Conservation (phyloP, 2,113 vertebrate genomes). For the Rynchops niger region DNA sequence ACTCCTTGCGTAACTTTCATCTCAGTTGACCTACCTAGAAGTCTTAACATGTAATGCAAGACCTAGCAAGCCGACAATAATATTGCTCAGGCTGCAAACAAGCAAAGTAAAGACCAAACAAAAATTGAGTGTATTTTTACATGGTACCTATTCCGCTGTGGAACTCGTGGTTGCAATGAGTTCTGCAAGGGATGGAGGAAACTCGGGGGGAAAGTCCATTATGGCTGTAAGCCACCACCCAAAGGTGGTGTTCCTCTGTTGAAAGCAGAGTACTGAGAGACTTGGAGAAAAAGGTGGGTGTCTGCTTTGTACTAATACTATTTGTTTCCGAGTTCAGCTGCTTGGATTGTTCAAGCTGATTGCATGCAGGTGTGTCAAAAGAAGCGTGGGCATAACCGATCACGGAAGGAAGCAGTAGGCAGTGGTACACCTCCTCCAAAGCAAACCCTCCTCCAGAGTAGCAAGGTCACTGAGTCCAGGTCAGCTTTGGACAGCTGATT, state of each 20-base stretch:
- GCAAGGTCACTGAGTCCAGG: background rate
- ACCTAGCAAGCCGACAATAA: background rate
- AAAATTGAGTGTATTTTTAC: background rate
- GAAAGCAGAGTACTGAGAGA: background rate
- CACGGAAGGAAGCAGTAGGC: background rate
- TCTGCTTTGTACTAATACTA: background rate
- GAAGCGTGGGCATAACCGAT: background rate
- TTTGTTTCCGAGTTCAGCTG: background rate
- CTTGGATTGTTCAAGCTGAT: background rate
- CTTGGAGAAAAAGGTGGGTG: background rate
- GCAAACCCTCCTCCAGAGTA: background rate
- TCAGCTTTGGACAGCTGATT: background rate
- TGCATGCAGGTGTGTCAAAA: background rate
- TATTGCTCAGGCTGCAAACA: background rate
- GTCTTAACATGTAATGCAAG: background rate
- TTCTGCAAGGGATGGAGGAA: background rate
- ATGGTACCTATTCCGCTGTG: background rate
- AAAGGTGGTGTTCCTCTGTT: background rate
- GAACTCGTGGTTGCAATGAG: background rate
- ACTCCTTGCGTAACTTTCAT: background rate
- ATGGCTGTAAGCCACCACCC: background rate
- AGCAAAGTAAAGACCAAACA: background rate
- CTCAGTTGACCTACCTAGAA: background rate
- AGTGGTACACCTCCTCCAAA: background rate
- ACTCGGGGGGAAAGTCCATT: background rate